Conservation (phyloP, 2,797 vertebrate genomes). For the Cyprinella venusta region DNA sequence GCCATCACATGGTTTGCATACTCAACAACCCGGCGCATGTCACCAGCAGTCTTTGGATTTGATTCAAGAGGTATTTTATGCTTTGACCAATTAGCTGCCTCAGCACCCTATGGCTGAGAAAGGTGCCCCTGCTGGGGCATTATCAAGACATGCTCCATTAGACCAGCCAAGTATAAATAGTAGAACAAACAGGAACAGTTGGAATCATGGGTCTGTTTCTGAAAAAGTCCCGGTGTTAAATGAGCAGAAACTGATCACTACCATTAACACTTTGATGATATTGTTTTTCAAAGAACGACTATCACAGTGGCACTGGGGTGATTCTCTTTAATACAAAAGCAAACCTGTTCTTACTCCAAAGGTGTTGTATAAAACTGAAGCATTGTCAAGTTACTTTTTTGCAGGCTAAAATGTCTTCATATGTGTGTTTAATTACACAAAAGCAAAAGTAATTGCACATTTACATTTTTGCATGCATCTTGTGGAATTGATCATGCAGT, state of each 20-base stretch:
- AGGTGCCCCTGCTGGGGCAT: constrained; percentile 74
- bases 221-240: constrained; percentile 69
- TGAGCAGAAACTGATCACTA: constrained; percentile 64
- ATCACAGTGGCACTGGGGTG: constrained; percentile 6
- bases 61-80: constrained; percentile 72
- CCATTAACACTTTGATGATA: constrained; percentile 57
- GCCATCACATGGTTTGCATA: not conserved
- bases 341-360: not conserved
- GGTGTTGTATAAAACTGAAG: not conserved
- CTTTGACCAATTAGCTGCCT: constrained; percentile 77
- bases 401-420: too few relatives aligned
- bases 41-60: constrained; percentile 61
- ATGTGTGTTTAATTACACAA: not conserved
- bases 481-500: too few relatives aligned
- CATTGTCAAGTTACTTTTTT: not conserved
- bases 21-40: constrained; percentile 14
- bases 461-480: too few relatives aligned
- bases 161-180: constrained; percentile 60
- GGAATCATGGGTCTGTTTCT: constrained; percentile 62
- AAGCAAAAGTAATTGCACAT: too few relatives aligned
- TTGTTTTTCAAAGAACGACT: constrained; percentile 28
- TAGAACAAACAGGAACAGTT: constrained; percentile 70
- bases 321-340: not conserved
- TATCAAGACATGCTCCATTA: constrained; percentile 75
- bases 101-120: constrained; percentile 72